Evolutionary conservation across 2,113 vertebrate species (phyloP).

Genomic region (Nestor notabilis): DNA sequence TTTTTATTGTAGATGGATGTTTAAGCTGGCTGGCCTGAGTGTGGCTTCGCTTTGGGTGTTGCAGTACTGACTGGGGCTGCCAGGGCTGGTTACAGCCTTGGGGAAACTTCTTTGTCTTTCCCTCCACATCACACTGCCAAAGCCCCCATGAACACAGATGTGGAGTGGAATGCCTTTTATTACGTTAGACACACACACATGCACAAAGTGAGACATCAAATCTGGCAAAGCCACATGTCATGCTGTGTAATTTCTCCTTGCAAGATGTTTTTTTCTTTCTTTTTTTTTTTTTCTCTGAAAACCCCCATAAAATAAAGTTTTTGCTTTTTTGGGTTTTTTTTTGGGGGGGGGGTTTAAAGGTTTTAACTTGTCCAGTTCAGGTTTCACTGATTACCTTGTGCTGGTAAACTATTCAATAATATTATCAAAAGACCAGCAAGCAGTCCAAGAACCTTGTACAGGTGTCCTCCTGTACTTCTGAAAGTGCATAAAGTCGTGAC

Average conservation of each 20-base stretch:
- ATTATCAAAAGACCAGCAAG: not conserved
- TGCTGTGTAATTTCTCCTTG: not conserved
- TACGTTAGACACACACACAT: not conserved
- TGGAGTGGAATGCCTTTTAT: not conserved
- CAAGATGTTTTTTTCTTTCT: not conserved
- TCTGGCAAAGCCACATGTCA: not conserved
- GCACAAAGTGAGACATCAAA: not conserved
- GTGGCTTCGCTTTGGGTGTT: not conserved
- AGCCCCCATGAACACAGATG: not conserved
- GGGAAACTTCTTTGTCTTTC: not conserved
- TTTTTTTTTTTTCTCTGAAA: not conserved
- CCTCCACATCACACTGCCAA: not conserved
- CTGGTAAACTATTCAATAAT: not conserved
- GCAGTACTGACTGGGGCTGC: not conserved
- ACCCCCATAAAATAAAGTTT: accelerated
- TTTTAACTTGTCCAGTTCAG: not conserved
- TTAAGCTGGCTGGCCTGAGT: not conserved
- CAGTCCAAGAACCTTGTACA: not conserved
- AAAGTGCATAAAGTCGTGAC: not conserved
- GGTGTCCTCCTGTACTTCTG: not conserved
- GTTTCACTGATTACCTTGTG: not conserved
- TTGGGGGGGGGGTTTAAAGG: too few species aligned
- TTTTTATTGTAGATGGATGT: accelerated
- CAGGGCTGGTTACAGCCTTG: not conserved
- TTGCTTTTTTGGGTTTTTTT: not conserved